Base-by-base conservation (phyloP, 2,888 invertebrate genomes). In the Phalera bucephala region DNA sequence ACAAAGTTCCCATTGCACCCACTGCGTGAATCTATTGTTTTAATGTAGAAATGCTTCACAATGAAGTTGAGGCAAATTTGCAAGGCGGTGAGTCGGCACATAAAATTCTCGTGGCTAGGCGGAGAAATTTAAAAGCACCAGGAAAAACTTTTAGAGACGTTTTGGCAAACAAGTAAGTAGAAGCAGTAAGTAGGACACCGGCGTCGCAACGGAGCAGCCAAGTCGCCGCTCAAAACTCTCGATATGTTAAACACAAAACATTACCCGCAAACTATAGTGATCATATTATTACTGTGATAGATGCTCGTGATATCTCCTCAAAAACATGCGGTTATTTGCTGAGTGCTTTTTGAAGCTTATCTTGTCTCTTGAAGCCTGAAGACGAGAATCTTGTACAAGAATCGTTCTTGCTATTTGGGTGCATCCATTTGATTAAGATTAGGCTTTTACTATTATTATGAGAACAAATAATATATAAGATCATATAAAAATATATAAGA, bases 81-180 rank as follows among this genome's bases (percentile, higher is more conserved):
- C 40, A 36, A 49, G 39, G 46, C 43, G 51, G 44, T 48, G 43
- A 48, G 33, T 29, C 33, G 42, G 36, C 44, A 49, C 47, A 39
- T 47, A 48, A 48, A 54, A 52, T 43, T 45, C 46, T 54, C 36
- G 40, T 19, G 44, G 42, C 52, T 40, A 51, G 52, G 34, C 40
- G 45, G 31, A 49, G 45, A 45, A 52, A 38, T 58, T 58, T 54
- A 40, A 46, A 56, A 48, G 40, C 43, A 48, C 45, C 20, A 52
- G 33, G 57, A 49, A 61, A 61, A 66, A 66, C 46, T 71, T 68
- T 56, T 31, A 36, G 40, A 53, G 55, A 54, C 45, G 52, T 65
- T 71, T 69, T 69, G 69, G 67, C 69, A 64, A 66, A 67, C 66
- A 63, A 62, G 54, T 52, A 59, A 54, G 52, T 52, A 36, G 37